Base-by-base conservation (phyloP, 2,797 vertebrate genomes). In the Sebastes jordani region DNA sequence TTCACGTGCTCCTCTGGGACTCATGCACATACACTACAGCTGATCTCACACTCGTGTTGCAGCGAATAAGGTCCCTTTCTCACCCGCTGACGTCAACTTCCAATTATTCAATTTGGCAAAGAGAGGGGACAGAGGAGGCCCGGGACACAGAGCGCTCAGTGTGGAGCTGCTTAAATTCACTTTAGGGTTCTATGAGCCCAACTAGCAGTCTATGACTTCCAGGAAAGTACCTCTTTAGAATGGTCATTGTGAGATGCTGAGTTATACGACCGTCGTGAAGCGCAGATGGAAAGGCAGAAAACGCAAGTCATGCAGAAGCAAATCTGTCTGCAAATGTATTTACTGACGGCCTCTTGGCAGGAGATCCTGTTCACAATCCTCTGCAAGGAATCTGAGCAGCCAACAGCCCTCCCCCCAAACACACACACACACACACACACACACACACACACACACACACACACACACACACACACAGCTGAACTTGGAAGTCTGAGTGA, bases 321-420 rank as follows among this genome's bases (percentile, higher is more conserved):
- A 93, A 89, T 89, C 89, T 91, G 92, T 92, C 90, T 91, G 89
- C 87, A 92, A 89, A 92, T 91, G 88, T 88, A 91, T 92, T 92
- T 91, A 91, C 85, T 79, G 86, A 89, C 67, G 59, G 80, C 81
- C 67, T 84, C 80, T 89, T 92, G 91, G 89, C 91, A 88, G 77
- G 75, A 87, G 76, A 54, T 74, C 75, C 82, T 85, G 88, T 84
- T 88, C 81, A 83, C 88, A 91, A 89, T 87, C 87, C 84, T 91
- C 84, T 77, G 86, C 74, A 79, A 91, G 80, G 75, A 91, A 85
- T 85, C 85, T 87, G 67, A 81, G 79, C 65, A 80, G 62, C 71
- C 71, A 3, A 34, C 29, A 20, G 6, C 49, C 59, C 69, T 22
- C 62, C 29, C 58, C 42, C 52, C 36, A 22, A 54, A 63, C 32